A percentile compares a stretch with the other conserved stretches of the same genome.
Evolutionary conservation across 2,888 invertebrate species (phyloP).

Genomic region (Drosophila sordidapex): DNA sequence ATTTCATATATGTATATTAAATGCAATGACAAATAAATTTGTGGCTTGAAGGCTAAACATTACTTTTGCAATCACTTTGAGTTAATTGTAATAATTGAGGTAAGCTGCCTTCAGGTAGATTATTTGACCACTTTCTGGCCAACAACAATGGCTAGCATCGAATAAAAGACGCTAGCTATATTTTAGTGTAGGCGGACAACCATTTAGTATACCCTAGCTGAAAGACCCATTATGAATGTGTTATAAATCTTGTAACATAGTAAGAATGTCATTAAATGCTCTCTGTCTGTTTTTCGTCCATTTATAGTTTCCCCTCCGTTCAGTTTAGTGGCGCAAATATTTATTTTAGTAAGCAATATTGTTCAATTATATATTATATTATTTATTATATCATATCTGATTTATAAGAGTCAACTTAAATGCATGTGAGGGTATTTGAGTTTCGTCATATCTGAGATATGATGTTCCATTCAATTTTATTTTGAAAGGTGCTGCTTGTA

Average conservation of each 20-base stretch:
- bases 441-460: background rate
- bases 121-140: constrained; percentile 46
- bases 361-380: background rate
- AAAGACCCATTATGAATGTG: background rate
- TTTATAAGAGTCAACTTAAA: background rate
- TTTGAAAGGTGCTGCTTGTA: constrained; percentile 30
- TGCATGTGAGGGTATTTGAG: background rate
- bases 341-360: background rate
- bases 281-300: too few relatives aligned
- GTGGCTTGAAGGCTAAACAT: constrained; percentile 28
- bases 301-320: background rate
- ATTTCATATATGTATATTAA: constrained; percentile 2
- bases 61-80: constrained; percentile 31
- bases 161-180: background rate
- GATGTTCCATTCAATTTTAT: background rate
- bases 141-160: constrained; percentile 1
- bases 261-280: background rate
- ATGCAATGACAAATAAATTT: constrained; percentile 72
- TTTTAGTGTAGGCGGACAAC: background rate
- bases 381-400: background rate
- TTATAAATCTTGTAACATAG: background rate
- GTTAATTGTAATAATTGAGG: constrained; percentile 54
- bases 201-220: background rate
- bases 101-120: constrained; percentile 16
- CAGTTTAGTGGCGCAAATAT: background rate